Percentiles rank a stretch among this genome's conserved stretches.
Evolutionary conservation across 2,797 vertebrate species (phyloP).

Genomic region (Sebastolobus alascanus): DNA sequence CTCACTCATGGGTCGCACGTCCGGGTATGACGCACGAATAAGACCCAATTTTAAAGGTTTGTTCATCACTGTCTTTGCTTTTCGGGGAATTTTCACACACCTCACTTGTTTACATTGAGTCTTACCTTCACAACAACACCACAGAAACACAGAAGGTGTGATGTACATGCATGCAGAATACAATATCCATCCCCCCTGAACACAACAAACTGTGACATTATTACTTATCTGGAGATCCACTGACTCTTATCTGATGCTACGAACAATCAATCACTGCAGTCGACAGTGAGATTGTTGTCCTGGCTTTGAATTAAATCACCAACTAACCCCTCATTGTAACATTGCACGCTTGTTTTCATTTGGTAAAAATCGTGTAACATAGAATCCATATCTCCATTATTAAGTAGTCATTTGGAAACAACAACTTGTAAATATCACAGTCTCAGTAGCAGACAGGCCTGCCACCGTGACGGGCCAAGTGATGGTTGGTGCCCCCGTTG

Average conservation of each 20-base stretch:
- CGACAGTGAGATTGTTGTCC: conserved; percentile 48
- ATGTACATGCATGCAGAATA: conserved; percentile 2
- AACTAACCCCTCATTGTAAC: conserved; percentile 23
- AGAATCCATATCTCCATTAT: conserved; percentile 16
- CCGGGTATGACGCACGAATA: conserved; percentile 98
- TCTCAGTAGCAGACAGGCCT: conserved; percentile 43
- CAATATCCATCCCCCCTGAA: background rate
- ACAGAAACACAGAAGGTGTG: background rate
- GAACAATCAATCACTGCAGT: conserved; percentile 52
- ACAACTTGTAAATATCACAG: conserved; percentile 25
- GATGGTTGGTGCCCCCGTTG: conserved; percentile 71
- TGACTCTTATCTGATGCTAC: conserved; percentile 51
- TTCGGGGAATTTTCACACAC: background rate
- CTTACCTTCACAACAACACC: too few relatives aligned
- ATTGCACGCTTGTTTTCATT: conserved; percentile 25
- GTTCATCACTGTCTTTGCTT: conserved; percentile 41
- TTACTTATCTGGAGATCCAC: conserved; percentile 34
- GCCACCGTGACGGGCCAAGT: conserved; percentile 68
- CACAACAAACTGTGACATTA: conserved; percentile 30
- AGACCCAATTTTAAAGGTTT: conserved; percentile 99
- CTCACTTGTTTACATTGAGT: background rate
- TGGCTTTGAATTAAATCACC: conserved; percentile 38
- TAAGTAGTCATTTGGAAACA: conserved; percentile 25
- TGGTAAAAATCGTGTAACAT: conserved; percentile 8
- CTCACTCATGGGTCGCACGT: conserved; percentile 98